A percentile compares a stretch with the other conserved stretches of the same genome.
These are phyloP conservation scores for Dryococelus australis DNA, from an alignment of 2,888 invertebrate species.

Conservation along the genomic window DNA sequence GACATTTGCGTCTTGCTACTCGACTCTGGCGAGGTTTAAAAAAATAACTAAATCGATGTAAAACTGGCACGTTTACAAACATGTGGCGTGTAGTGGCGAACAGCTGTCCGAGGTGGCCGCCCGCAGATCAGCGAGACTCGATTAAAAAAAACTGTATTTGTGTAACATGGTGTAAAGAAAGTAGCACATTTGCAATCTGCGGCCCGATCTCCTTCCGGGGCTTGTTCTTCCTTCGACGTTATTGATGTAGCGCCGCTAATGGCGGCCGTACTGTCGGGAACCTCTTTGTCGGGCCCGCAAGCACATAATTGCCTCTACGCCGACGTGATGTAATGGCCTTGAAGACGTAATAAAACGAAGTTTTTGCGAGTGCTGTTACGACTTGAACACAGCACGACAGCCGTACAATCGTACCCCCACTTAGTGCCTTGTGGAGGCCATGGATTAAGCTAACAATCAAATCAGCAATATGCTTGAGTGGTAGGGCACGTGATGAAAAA, in stretches of 20 bases:
- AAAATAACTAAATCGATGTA: too few relatives aligned
- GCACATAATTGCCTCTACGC: background rate
- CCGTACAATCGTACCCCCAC: background rate
- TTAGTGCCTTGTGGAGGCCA: too few relatives aligned
- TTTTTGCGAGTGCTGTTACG: background rate
- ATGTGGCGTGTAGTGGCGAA: background rate
- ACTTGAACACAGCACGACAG: background rate
- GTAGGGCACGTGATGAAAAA: too few relatives aligned
- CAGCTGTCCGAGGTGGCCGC: background rate
- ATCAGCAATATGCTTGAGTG: too few relatives aligned
- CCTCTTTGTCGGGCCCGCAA: too few relatives aligned
- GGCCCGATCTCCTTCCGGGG: background rate
- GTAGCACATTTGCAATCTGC: background rate
- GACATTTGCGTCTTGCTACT: too few relatives aligned
- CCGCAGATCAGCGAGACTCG: background rate
- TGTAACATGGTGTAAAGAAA: background rate
- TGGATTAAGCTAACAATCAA: too few relatives aligned
- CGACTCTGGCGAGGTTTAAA: too few relatives aligned
- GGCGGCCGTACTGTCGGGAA: too few relatives aligned
- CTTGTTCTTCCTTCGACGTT: background rate
- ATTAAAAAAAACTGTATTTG: background rate
- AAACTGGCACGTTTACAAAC: too few relatives aligned
- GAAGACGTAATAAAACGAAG: constrained; percentile 1
- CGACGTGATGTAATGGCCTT: background rate
- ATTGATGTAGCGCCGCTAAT: background rate